Percentiles rank a stretch among this genome's conserved stretches.
phyloP scores from a whole-genome alignment of 2,797 vertebrate genomes.

The Chaetodon trifasciatus region DNA sequence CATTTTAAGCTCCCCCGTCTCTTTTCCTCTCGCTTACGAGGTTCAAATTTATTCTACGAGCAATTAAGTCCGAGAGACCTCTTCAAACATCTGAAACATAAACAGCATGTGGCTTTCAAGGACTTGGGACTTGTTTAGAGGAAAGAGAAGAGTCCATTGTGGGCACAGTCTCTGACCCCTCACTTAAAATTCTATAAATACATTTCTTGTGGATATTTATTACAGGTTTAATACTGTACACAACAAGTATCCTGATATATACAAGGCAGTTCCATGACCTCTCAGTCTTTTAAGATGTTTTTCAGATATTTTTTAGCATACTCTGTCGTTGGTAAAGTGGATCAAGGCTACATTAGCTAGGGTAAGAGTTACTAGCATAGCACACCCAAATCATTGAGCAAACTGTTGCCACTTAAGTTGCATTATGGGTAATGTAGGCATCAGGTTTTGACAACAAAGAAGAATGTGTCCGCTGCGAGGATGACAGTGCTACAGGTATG shows the following conservation, averaged over 20 bases:
- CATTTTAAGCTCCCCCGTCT: slow-evolving; percentile 10
- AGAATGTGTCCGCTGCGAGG: background rate
- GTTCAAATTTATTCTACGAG: background rate
- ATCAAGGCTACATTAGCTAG: background rate
- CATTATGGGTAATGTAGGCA: background rate
- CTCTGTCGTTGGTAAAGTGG: background rate
- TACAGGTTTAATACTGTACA: background rate
- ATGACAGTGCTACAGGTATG: background rate
- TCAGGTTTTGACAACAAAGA: background rate
- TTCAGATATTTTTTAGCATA: background rate
- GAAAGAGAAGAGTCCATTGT: background rate
- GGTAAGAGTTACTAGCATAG: background rate
- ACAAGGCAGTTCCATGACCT: background rate
- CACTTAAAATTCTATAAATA: background rate
- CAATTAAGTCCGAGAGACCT: slow-evolving; percentile 4
- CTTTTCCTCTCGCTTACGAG: background rate
- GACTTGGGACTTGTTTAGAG: slow-evolving; percentile 2
- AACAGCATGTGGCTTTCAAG: slow-evolving; percentile 19
- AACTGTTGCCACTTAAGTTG: background rate
- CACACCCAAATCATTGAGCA: background rate
- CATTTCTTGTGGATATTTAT: background rate
- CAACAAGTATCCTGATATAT: background rate
- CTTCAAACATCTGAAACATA: slow-evolving; percentile 23
- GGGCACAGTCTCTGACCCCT: background rate
- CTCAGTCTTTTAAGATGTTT: background rate